phyloP scores from a whole-genome alignment of 2,113 vertebrate genomes.

The Lepus timidus region DNA sequence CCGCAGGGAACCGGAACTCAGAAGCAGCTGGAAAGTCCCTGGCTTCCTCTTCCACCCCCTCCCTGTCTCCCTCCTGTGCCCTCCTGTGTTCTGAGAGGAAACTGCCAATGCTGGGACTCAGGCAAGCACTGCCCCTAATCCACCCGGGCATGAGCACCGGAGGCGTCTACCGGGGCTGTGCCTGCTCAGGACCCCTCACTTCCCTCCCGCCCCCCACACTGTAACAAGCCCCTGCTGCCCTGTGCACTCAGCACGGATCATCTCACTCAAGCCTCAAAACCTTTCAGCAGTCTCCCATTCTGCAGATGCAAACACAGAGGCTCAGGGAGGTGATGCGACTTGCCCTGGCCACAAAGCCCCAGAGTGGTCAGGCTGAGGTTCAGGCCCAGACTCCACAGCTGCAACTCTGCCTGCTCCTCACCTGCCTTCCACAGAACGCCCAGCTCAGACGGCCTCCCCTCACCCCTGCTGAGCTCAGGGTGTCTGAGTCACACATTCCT shows the following conservation, averaged over 20 bases:
- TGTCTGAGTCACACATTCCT: conserved; percentile 62
- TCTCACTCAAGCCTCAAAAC: not conserved
- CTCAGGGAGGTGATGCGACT: not conserved
- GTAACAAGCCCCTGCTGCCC: not conserved
- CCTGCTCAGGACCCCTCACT: not conserved
- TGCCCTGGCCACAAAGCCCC: not conserved
- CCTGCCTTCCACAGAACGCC: not conserved
- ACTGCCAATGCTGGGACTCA: not conserved
- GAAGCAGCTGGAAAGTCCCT: not conserved
- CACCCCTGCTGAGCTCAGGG: conserved; percentile 33
- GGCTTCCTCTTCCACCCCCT: not conserved
- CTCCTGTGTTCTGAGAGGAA: not conserved
- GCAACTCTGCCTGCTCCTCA: not conserved
- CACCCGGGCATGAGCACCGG: not conserved
- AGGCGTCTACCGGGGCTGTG: not conserved
- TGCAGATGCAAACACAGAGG: not conserved
- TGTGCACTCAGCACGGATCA: not conserved
- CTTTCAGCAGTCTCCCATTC: not conserved
- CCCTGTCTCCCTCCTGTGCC: not conserved
- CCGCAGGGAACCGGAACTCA: not conserved
- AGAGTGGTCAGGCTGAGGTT: not conserved
- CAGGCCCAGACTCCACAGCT: not conserved
- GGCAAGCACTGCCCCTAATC: not conserved
- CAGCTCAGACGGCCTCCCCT: not conserved
- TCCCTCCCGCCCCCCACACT: not conserved